A percentile compares a stretch with the other conserved stretches of the same genome.
These are phyloP conservation scores for Onychomys arenicola DNA, from an alignment of 2,797 vertebrate species.

Conservation along the genomic window DNA sequence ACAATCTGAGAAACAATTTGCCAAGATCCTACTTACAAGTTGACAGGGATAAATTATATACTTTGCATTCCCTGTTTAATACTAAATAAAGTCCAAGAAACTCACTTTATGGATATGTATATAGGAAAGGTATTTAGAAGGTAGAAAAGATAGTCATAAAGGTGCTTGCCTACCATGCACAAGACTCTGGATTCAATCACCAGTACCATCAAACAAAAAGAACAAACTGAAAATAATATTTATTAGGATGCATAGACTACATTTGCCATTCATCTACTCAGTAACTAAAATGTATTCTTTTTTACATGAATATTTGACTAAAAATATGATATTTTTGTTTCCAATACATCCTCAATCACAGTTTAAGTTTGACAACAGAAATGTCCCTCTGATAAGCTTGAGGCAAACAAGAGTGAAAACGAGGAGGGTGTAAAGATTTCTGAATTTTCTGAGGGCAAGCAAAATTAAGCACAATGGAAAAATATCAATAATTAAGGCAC, in stretches of 20 bases:
- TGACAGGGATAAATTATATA: background rate
- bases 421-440: constrained; percentile 78
- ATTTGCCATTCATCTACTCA: constrained; percentile 66
- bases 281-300: constrained; percentile 61
- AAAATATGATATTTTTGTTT: constrained; percentile 69
- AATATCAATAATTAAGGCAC: constrained; percentile 84
- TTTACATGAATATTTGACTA: constrained; percentile 59
- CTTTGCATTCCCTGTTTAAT: background rate
- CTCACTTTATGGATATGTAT: background rate
- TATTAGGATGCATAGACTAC: background rate
- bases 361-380: constrained; percentile 77
- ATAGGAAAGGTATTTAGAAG: background rate
- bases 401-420: constrained; percentile 75
- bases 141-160: background rate
- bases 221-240: background rate
- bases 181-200: background rate
- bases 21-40: background rate
- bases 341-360: constrained; percentile 79
- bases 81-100: background rate
- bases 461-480: constrained; percentile 85
- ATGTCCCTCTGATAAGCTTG: constrained; percentile 82
- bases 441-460: constrained; percentile 77
- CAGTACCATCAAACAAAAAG: background rate
- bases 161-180: background rate
- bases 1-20: constrained; percentile 1